phyloP scores from a whole-genome alignment of 2,797 vertebrate species.

The Bovichtus diacanthus region DNA sequence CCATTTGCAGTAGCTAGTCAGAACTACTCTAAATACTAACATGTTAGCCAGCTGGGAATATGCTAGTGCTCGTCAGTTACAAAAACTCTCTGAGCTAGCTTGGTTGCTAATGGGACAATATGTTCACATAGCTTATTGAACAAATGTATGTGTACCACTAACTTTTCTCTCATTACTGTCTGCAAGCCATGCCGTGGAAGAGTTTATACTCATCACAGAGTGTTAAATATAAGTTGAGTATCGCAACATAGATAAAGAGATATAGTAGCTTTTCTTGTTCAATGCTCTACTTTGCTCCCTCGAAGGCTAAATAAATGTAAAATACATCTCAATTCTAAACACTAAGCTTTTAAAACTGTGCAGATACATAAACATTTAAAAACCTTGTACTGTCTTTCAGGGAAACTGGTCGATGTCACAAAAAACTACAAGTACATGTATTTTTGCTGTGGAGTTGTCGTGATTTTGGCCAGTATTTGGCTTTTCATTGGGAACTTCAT shows the following conservation, averaged over 20 bases:
- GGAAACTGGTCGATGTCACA: slow-evolving; percentile 94
- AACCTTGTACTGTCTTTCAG: slow-evolving; percentile 83
- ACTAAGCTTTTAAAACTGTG: neutral
- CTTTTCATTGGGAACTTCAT: slow-evolving; percentile 95
- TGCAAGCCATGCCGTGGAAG: neutral
- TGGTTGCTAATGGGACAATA: neutral
- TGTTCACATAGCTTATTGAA: neutral
- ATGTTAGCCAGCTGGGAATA: neutral
- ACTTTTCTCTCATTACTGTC: neutral
- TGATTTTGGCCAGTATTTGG: slow-evolving; percentile 91
- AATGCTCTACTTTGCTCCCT: too few relatives aligned
- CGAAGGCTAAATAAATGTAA: too few relatives aligned
- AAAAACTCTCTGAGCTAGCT: neutral
- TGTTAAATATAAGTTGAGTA: neutral
- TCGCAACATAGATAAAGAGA: neutral
- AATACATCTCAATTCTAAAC: neutral
- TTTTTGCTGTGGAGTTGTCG: slow-evolving; percentile 90
- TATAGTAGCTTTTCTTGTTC: neutral
- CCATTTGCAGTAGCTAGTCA: neutral
- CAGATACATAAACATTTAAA: slow-evolving; percentile 8
- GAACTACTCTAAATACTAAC: neutral
- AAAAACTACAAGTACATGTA: slow-evolving; percentile 96
- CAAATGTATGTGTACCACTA: neutral
- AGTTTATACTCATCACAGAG: neutral
- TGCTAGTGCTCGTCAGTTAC: neutral